phyloP scores from a whole-genome alignment of 2,888 invertebrate genomes.

The Archips crataeganus region DNA sequence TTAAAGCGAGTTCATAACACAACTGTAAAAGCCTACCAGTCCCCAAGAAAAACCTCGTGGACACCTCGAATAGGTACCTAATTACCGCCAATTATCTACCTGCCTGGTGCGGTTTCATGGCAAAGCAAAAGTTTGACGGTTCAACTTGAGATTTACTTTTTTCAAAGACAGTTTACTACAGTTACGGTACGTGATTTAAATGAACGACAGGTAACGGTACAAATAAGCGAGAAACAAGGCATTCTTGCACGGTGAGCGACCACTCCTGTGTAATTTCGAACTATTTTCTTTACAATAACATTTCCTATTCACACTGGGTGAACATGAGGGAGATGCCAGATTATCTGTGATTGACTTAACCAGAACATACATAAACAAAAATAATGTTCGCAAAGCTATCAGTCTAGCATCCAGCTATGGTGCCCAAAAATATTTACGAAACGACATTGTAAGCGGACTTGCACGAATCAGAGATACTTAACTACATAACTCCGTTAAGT shows the following conservation, averaged over 20 bases:
- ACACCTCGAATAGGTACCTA: too few relatives aligned
- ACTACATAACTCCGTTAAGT: too few relatives aligned
- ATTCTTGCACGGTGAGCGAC: slow-evolving; percentile 43
- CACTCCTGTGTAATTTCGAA: slow-evolving; percentile 59
- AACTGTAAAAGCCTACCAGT: too few relatives aligned
- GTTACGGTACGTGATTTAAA: slow-evolving; percentile 28
- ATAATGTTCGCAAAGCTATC: not conserved
- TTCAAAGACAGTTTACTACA: slow-evolving; percentile 12
- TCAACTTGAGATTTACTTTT: not conserved
- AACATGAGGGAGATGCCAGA: slow-evolving; percentile 38
- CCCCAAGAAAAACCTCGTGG: too few relatives aligned
- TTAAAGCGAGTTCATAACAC: too few relatives aligned
- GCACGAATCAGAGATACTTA: too few relatives aligned
- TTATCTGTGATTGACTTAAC: slow-evolving; percentile 21
- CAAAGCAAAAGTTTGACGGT: not conserved
- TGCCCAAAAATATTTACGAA: too few relatives aligned
- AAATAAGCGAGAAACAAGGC: slow-evolving; percentile 35
- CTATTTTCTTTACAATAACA: slow-evolving; percentile 51
- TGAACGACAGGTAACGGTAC: slow-evolving; percentile 26
- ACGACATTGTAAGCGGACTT: too few relatives aligned
- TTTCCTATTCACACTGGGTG: slow-evolving; percentile 45
- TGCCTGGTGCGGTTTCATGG: not conserved
- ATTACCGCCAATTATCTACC: too few relatives aligned
- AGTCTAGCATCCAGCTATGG: too few relatives aligned
- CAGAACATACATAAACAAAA: not conserved